These are phyloP conservation scores for Ichneumoninae sp. DNA, from an alignment of 2,888 invertebrate genomes.

Conservation along the genomic window DNA sequence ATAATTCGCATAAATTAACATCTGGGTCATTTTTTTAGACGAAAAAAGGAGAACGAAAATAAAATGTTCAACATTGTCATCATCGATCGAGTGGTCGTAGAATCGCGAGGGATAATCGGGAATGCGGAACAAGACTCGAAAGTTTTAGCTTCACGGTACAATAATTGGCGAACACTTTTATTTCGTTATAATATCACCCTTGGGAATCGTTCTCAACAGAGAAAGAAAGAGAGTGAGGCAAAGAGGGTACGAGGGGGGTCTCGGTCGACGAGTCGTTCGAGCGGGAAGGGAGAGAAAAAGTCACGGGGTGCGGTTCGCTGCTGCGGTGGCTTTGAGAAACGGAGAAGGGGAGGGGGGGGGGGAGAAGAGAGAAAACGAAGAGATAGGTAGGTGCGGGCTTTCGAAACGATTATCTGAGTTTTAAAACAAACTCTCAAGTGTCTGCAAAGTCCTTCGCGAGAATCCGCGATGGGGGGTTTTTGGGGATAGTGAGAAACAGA, in stretches of 20 bases:
- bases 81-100: neutral
- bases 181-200: slow-evolving; percentile 79
- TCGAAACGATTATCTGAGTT: slow-evolving; percentile 83
- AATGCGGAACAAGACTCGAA: slow-evolving; percentile 33
- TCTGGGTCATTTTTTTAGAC: neutral
- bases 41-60: slow-evolving; percentile 7
- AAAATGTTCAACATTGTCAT: neutral
- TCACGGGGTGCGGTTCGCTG: slow-evolving; percentile 51
- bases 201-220: slow-evolving; percentile 69
- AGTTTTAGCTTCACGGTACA: slow-evolving; percentile 43
- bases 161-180: slow-evolving; percentile 79
- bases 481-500: slow-evolving; percentile 57
- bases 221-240: slow-evolving; percentile 50
- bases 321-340: slow-evolving; percentile 42
- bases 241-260: slow-evolving; percentile 36
- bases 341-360: neutral
- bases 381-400: slow-evolving; percentile 70
- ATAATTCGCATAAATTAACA: slow-evolving; percentile 6
- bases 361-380: slow-evolving; percentile 47
- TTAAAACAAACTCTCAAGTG: slow-evolving; percentile 83
- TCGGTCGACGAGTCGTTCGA: slow-evolving; percentile 50
- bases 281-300: slow-evolving; percentile 46
- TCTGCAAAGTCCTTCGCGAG: slow-evolving; percentile 81
- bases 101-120: slow-evolving; percentile 1
- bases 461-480: slow-evolving; percentile 68